Base-by-base conservation (phyloP, 2,888 invertebrate genomes). In the Listrodromus nycthemerus region DNA sequence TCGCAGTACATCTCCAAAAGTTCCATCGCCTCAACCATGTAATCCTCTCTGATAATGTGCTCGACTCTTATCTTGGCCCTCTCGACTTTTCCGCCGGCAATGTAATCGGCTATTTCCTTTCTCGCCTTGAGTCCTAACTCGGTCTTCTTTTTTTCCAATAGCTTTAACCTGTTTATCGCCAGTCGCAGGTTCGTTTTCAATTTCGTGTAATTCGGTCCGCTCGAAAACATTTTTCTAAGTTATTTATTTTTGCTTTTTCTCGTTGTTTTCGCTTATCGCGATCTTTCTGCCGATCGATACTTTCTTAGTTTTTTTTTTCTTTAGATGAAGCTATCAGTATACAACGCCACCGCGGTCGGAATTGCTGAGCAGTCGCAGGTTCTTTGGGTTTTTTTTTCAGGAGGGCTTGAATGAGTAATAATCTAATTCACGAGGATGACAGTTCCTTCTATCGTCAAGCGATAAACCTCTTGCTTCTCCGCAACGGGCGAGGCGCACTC, bases 1-100 rank as follows among this genome's bases (percentile, higher is more conserved):
- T 99, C 99, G 94, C 99, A 99, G 92, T 98, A 99, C 99, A 99
- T 99, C 94, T 99, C 99, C 0, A 99, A 96, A 82, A 99, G 95
- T 94, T 99, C 99, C 97, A 99, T 98, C 0, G 99, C 99, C 94
- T 99, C 99, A 2, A 99, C 99, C 94, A 99, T 95, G 93, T 99
- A 99, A 94, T 99, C 99, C 94, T 99, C 99, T 65, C 99, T 95
- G 80, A 99, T 99, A 80, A 99, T 99, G 90, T 99, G 98, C 94
- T 99, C 99, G 10, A 99, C 99, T 33, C 99, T 95, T 86, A 99
- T 99, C 93, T 98, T 97, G 0, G 99, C 99, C 87, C 98, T 94
- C 94, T 98, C 98, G 87, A 95, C 95, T 95, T 98, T 98, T 79
- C 97, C 98, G 88, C 96, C 96, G 71, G 95, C 95, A 85, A 99